Conservation (phyloP, 1,140 invertebrate species). For the Pectinophora gossypiella region DNA sequence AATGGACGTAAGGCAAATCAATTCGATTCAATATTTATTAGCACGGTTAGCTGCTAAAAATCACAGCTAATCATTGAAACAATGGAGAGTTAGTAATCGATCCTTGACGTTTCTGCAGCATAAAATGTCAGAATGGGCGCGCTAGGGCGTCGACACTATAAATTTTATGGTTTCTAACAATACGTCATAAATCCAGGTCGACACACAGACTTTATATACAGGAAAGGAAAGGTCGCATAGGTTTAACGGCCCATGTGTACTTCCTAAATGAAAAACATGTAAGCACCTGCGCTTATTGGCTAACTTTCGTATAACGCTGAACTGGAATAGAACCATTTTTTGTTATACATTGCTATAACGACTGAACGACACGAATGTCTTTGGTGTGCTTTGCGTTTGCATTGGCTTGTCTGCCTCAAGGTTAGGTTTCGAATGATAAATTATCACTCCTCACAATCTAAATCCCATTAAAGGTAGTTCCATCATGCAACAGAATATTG, state of each 20-base stretch:
- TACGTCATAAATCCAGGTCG: constrained; percentile 35
- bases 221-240: constrained; percentile 18
- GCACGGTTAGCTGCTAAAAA: too few relatives aligned
- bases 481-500: too few relatives aligned
- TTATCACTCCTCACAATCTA: not conserved
- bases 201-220: constrained; percentile 9
- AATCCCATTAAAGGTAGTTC: not conserved
- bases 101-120: not conserved
- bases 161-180: constrained; percentile 34
- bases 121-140: constrained; percentile 14
- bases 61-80: too few relatives aligned
- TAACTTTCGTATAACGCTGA: not conserved
- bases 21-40: too few relatives aligned
- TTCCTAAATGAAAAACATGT: not conserved
- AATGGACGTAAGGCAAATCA: too few relatives aligned
- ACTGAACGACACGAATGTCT: not conserved
- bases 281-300: not conserved
- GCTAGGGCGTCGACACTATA: constrained; percentile 25
- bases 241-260: not conserved
- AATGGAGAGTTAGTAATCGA: not conserved
- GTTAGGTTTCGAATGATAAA: not conserved
- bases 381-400: not conserved
- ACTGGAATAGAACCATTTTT: not conserved
- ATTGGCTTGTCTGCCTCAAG: not conserved
- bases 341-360: not conserved